Conservation (phyloP, 2,888 invertebrate species). For the Anarsia innoxiella region DNA sequence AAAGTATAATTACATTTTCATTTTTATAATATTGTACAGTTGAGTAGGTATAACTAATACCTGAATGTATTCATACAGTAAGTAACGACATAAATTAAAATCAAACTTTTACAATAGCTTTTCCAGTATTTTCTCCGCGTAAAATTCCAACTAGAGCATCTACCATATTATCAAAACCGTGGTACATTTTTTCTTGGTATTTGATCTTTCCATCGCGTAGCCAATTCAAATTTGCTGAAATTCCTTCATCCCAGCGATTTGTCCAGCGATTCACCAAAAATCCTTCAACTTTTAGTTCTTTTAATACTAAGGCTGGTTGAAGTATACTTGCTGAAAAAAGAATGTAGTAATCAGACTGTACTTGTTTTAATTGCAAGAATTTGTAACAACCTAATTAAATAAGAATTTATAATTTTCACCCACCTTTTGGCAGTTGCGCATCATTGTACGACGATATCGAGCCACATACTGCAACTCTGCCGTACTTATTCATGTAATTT, state of each 20-base stretch:
- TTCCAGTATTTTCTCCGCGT: slow-evolving; percentile 80
- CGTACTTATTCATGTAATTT: slow-evolving; percentile 78
- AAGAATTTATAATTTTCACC: not conserved
- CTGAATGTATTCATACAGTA: no score
- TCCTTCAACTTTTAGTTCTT: slow-evolving; percentile 81
- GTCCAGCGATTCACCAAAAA: slow-evolving; percentile 76
- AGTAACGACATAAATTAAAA: no score
- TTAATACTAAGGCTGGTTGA: slow-evolving; percentile 75
- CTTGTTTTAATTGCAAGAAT: not conserved
- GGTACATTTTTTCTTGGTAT: slow-evolving; percentile 79
- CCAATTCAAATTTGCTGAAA: slow-evolving; percentile 78
- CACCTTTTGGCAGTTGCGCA: slow-evolving; percentile 51
- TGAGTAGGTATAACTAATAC: no score
- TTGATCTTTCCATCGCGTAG: slow-evolving; percentile 81
- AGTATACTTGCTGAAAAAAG: slow-evolving; percentile 62
- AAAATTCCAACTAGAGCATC: slow-evolving; percentile 79
- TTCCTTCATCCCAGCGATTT: slow-evolving; percentile 77
- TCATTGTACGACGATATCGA: slow-evolving; percentile 81
- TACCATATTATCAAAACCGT: slow-evolving; percentile 84
- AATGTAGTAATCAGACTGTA: no score
- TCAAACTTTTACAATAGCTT: slow-evolving; percentile 77
- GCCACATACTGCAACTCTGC: slow-evolving; percentile 81
- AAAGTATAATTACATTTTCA: no score
- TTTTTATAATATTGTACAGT: no score
- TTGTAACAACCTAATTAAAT: not conserved